Evolutionary conservation across 2,888 invertebrate genomes (phyloP).

Genomic region (Drosophila colorata): DNA sequence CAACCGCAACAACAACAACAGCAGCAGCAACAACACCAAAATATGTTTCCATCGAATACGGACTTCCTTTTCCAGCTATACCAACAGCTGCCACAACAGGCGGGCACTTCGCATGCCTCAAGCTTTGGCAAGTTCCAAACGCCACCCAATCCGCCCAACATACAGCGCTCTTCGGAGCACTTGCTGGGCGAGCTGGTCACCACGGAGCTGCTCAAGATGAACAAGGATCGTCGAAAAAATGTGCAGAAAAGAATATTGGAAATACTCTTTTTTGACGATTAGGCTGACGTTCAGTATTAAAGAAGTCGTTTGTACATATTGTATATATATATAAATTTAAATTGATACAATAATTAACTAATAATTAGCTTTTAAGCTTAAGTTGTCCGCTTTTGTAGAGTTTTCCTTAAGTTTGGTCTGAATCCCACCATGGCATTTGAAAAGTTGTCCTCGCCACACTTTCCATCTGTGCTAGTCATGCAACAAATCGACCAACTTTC

Average conservation of each 20-base stretch:
- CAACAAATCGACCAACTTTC: constrained; percentile 27
- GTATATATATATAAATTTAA: constrained; percentile 21
- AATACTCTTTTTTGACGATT: constrained; percentile 85
- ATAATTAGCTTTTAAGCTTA: constrained; percentile 21
- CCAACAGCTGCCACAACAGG: constrained; percentile 83
- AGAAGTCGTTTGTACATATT: constrained; percentile 50
- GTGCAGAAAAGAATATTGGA: constrained; percentile 85
- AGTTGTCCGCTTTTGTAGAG: constrained; percentile 19
- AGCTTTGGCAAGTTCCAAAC: constrained; percentile 79
- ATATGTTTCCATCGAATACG: constrained; percentile 82
- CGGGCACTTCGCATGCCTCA: constrained; percentile 62
- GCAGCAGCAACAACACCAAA: constrained; percentile 59
- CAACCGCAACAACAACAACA: constrained; percentile 54
- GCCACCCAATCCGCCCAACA: constrained; percentile 67
- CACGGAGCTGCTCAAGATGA: constrained; percentile 85
- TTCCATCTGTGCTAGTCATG: constrained; percentile 68
- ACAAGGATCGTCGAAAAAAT: constrained; percentile 83
- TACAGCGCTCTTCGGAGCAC: constrained; percentile 84
- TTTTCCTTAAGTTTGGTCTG: constrained; percentile 19
- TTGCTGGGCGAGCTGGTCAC: constrained; percentile 85
- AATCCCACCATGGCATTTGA: constrained; percentile 67
- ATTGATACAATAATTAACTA: constrained; percentile 3
- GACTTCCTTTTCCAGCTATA: constrained; percentile 84
- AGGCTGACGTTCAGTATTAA: constrained; percentile 40
- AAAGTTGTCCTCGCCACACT: constrained; percentile 37